Evolutionary conservation across 1,140 invertebrate genomes (phyloP).

Genomic region (Oscheius sp.): DNA sequence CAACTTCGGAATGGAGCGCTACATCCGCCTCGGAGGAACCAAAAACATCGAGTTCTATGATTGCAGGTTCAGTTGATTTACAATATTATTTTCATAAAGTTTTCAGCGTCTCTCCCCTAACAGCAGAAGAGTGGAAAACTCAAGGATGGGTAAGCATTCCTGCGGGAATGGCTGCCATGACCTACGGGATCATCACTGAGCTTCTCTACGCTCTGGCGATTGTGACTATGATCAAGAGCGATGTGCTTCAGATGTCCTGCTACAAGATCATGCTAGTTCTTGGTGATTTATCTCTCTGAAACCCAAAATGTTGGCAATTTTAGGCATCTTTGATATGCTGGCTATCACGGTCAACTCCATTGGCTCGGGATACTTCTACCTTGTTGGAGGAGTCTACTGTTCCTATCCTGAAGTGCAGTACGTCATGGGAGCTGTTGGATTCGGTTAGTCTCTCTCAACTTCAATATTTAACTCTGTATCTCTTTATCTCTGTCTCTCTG

Average conservation of each 20-base stretch:
- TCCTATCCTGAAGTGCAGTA: not conserved
- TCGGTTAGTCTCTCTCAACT: not conserved
- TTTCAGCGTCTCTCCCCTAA: not conserved
- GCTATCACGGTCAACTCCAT: not conserved
- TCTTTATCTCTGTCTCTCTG: too few relatives aligned
- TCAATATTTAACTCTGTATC: too few relatives aligned
- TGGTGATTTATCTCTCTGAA: not conserved
- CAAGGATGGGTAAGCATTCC: not conserved
- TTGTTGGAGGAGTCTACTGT: not conserved
- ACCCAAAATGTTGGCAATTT: not conserved
- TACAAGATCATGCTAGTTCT: constrained; percentile 1
- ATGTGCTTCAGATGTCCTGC: not conserved
- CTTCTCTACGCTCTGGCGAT: not conserved
- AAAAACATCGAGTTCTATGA: not conserved
- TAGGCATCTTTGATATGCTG: not conserved
- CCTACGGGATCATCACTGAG: not conserved
- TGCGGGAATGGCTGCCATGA: not conserved
- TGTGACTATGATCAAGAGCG: not conserved
- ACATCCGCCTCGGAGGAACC: not conserved
- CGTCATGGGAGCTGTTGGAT: not conserved
- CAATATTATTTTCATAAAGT: not conserved
- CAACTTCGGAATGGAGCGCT: not conserved
- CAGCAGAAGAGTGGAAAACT: not conserved
- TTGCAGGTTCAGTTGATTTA: not conserved
- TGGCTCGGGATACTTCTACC: not conserved